Conservation (phyloP, 2,888 invertebrate species). For the Drosophila neoperkinsi region DNA sequence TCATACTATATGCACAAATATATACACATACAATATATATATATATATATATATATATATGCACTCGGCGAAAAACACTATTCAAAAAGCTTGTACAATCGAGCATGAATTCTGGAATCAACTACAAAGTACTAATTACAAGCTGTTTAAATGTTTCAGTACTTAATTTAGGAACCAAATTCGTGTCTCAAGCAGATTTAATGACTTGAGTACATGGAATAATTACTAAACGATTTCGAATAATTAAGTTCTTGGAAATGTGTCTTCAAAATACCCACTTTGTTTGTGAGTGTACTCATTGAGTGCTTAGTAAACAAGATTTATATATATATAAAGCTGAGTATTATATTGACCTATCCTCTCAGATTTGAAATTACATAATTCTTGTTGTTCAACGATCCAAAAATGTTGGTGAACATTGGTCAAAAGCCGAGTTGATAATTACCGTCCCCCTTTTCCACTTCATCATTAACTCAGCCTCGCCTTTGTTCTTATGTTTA, state of each 20-base stretch:
- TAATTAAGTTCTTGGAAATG: not conserved
- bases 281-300: not conserved
- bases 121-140: not conserved
- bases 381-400: slow-evolving; percentile 20
- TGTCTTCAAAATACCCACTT: not conserved
- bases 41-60: not conserved
- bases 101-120: not conserved
- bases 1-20: slow-evolving; percentile 1
- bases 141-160: not conserved
- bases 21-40: not conserved
- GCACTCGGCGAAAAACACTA: not conserved
- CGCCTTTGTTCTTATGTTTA: slow-evolving; percentile 1
- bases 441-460: not conserved
- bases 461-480: not conserved
- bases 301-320: not conserved
- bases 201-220: not conserved
- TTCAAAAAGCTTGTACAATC: not conserved
- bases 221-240: not conserved
- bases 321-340: not conserved
- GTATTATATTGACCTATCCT: slow-evolving; percentile 6
- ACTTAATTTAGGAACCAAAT: not conserved
- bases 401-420: slow-evolving; percentile 15
- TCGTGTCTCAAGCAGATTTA: not conserved
- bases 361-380: slow-evolving; percentile 33
- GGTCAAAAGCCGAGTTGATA: slow-evolving; percentile 11